phyloP scores from a whole-genome alignment of 2,797 vertebrate genomes.

The Lophura swinhoii region DNA sequence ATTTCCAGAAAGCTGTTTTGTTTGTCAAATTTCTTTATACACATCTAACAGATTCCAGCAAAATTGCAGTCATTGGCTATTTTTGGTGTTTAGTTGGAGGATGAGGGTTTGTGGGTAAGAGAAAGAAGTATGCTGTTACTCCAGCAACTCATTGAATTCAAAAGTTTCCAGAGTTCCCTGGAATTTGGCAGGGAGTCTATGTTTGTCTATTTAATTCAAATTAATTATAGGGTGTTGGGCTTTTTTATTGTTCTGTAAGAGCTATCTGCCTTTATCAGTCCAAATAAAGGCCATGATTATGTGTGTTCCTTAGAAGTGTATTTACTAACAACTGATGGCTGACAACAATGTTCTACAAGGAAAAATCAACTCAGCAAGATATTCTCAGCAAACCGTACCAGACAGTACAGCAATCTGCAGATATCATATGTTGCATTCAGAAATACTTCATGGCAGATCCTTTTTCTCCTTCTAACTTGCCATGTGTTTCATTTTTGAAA shows the following conservation, averaged over 20 bases:
- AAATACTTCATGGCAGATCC: not conserved
- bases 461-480: not conserved
- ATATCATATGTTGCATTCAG: slow-evolving; percentile 9
- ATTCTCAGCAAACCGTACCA: slow-evolving; percentile 39
- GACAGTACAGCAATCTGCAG: not conserved
- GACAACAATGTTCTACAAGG: slow-evolving; percentile 38
- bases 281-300: slow-evolving; percentile 65
- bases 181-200: not conserved
- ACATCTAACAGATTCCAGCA: not conserved
- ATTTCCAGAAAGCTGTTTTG: not conserved
- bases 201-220: slow-evolving; percentile 57
- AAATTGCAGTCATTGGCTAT: slow-evolving; percentile 24
- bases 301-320: slow-evolving; percentile 23
- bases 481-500: slow-evolving; percentile 24
- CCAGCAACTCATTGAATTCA: not conserved
- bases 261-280: slow-evolving; percentile 62
- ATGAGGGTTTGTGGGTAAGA: slow-evolving; percentile 37
- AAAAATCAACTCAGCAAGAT: slow-evolving; percentile 6
- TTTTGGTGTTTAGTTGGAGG: slow-evolving; percentile 36
- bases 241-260: slow-evolving; percentile 61
- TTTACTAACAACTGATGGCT: slow-evolving; percentile 47
- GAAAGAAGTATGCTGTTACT: slow-evolving; percentile 14
- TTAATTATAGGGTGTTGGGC: slow-evolving; percentile 33
- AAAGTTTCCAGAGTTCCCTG: not conserved
- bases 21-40: not conserved